These are phyloP conservation scores for Hetaerina titia DNA, from an alignment of 2,888 invertebrate species.

Conservation along the genomic window DNA sequence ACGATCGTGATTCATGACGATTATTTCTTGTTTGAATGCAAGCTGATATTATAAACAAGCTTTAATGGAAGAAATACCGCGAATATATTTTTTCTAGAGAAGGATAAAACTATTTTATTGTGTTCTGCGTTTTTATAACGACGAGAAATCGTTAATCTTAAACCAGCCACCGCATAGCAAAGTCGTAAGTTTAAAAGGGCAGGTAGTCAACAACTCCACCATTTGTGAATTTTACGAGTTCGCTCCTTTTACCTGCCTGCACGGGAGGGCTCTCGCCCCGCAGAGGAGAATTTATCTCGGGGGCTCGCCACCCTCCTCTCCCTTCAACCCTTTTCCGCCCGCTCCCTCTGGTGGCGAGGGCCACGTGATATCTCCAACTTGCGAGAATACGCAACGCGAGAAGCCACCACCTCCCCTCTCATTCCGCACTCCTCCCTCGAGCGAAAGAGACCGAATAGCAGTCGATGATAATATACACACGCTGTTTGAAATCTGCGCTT, in stretches of 20 bases:
- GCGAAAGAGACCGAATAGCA: too few species aligned
- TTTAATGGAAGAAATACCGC: not conserved
- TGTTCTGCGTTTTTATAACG: not conserved
- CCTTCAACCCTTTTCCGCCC: not conserved
- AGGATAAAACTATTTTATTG: not conserved
- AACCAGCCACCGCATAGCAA: not conserved
- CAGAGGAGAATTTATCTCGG: not conserved
- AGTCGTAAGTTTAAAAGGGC: not conserved
- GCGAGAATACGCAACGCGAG: not conserved
- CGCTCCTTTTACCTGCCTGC: not conserved
- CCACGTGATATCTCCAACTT: not conserved
- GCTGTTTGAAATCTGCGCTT: too few species aligned
- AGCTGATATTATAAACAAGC: not conserved
- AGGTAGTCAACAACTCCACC: not conserved
- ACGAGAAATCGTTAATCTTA: not conserved
- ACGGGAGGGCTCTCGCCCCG: not conserved
- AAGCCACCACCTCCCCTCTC: not conserved
- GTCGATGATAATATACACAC: too few species aligned
- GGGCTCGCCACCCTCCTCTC: not conserved
- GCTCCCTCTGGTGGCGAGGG: not conserved
- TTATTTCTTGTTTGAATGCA: not conserved
- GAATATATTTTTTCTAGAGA: not conserved
- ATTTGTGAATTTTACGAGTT: slow-evolving; percentile 8
- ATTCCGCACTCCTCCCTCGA: too few species aligned
- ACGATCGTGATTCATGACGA: not conserved